Evolutionary conservation across 2,797 vertebrate genomes (phyloP).

Genomic region (Sebastes aleutianus): DNA sequence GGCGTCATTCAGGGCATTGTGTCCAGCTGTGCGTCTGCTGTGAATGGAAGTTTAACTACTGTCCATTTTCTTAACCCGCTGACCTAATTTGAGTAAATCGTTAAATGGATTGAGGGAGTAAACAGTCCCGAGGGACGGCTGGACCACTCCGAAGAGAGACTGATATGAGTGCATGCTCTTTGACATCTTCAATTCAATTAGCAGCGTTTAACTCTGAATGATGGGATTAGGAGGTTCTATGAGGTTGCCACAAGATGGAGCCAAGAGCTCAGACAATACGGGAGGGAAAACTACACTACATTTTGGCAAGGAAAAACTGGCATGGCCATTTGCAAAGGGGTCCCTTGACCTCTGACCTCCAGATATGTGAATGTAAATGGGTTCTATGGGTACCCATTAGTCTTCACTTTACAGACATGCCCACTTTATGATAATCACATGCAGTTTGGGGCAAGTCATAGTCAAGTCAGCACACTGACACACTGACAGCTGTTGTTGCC

Average conservation of each 20-base stretch:
- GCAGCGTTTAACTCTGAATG: slow-evolving; percentile 15
- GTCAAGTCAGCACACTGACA: too few species aligned
- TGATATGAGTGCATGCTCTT: slow-evolving; percentile 40
- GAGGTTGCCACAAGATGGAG: slow-evolving; percentile 62
- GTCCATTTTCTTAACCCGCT: slow-evolving; percentile 9
- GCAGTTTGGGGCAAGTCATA: too few species aligned
- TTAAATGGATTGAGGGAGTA: slow-evolving; percentile 1
- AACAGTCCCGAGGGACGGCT: slow-evolving; percentile 37
- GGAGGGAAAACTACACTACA: too few species aligned
- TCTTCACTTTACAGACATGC: too few species aligned
- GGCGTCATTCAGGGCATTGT: not conserved
- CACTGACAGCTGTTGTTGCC: too few species aligned
- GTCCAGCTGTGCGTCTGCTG: not conserved
- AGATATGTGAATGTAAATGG: too few species aligned
- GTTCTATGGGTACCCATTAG: too few species aligned
- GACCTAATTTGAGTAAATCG: slow-evolving; percentile 38
- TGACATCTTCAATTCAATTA: slow-evolving; percentile 55
- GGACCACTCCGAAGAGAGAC: not conserved
- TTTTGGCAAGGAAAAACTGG: too few species aligned
- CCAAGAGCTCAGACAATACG: slow-evolving; percentile 7
- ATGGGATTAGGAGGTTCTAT: slow-evolving; percentile 11
- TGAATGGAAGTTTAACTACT: not conserved
- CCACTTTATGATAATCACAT: too few species aligned
- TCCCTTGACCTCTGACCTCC: too few species aligned
- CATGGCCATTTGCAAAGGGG: too few species aligned